Evolutionary conservation across 2,113 vertebrate genomes (phyloP), one percentile per base, ranked within the genome.

Genomic region (Brachyhypopomus occidentalis): DNA sequence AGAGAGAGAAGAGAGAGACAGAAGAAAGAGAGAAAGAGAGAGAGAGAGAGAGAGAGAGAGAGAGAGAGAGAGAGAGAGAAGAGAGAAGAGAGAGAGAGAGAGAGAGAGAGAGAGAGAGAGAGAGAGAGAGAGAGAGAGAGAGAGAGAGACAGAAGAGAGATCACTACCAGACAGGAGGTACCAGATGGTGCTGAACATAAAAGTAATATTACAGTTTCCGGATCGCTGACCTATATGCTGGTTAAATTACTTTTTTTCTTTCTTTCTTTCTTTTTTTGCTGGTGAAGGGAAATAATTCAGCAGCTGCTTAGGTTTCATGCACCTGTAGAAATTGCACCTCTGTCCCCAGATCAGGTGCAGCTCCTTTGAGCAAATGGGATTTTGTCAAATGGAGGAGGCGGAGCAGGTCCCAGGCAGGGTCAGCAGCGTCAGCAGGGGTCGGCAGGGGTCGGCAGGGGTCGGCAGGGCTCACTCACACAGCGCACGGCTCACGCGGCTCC

Each of bases 181-280:
- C 3, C 89, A 90, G 86, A 90, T 84, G 87, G 82, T 81, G 70
- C 27, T 60, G 84, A 87, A 88, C 72, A 86, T 88, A 79, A 90
- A 90, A 91, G 82, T 75, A 88, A 89, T 86, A 89, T 86, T 84
- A 78, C 34, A 86, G 83, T 91, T 89, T 92, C 89, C 86, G 88
- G 85, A 86, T 89, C 84, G 52, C 83, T 88, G 88, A 81, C 82
- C 88, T 80, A 89, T 85, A 88, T 85, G 83, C 77, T 22, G 75
- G 77, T 88, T 86, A 86, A 90, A 88, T 90, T 88, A 82, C 75
- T 76, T 88, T 83, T 86, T 38, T n/a, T n/a, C 59, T 36, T 23
- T 72, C 30, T 78, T 64, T 45, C 73, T 78, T 86, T 64, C 63
- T 55, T 56, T 59, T 84, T 77, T 78, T 52, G 58, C 19, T 74